Base-by-base conservation (phyloP, 2,888 invertebrate genomes). In the Torymus auratus region DNA sequence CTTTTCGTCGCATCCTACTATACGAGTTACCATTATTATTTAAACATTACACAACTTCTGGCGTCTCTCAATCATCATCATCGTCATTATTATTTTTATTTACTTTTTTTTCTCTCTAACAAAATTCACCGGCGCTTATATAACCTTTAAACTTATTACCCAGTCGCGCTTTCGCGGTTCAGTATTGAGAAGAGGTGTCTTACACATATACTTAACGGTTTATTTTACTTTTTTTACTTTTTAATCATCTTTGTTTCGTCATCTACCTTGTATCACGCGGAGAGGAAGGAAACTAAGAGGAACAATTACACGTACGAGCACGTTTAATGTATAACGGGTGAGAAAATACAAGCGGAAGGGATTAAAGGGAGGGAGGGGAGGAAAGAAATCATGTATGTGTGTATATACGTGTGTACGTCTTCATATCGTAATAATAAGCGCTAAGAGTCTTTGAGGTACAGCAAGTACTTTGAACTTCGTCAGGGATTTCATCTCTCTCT, bases 381-480 rank as follows among this genome's bases (percentile, higher is more conserved):
- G 65, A 62, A 13, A 79, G 14, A 20, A 75, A 70, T 23, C 69
- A 58, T 28, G 23, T 14, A 52, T 70, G 41, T 2, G 12, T 17
- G 61, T 28, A 67, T 65, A 41, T 74, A 50, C 41, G 53, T 28
- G 14, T 17, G 41, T 17, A 67, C 7, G 20, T 61, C 61, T 53
- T 15, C 53, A 73, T 62, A 58, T 58, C 56, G 28, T 67, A 69
- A 15, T 65, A 67, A 75, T 69, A 69, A 73, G 76, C 65, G 71
- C 72, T 79, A 76, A 79, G 70, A 82, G 80, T 82, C 77, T 82
- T 82, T 77, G 65, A 80, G 80, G 82, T 82, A 82, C 80, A 80
- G 77, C 80, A 73, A 81, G 83, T 83, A 83, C 81, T 83, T 83
- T 83, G 83, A 83, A 83, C 83, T 83, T 83, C 71, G 68, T 83